phyloP scores from a whole-genome alignment of 2,113 vertebrate genomes.

The Fregata magnificens region DNA sequence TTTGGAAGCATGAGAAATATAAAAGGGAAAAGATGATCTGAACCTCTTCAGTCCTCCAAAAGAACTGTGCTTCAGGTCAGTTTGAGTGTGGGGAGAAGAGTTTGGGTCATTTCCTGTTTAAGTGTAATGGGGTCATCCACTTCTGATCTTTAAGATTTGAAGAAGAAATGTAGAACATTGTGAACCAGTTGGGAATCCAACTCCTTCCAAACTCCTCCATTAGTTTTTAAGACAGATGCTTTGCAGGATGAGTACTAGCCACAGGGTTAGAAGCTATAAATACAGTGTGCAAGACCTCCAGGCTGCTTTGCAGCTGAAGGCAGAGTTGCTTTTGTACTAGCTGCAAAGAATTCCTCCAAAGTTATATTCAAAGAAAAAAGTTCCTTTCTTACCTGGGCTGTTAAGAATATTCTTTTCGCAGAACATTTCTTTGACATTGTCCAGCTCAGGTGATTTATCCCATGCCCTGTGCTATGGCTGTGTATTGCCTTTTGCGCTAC shows the following conservation, averaged over 20 bases:
- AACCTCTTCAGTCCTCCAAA: not conserved
- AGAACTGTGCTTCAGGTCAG: not conserved
- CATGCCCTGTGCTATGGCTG: not conserved
- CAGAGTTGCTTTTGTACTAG: not conserved
- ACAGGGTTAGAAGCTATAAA: constrained; percentile 10
- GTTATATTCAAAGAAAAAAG: not conserved
- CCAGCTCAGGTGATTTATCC: not conserved
- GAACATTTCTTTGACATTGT: not conserved
- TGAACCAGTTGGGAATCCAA: not conserved
- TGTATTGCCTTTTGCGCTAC: not conserved
- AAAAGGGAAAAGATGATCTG: not conserved
- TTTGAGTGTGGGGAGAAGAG: not conserved
- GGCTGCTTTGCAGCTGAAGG: not conserved
- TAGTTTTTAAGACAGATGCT: not conserved
- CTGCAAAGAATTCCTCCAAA: constrained; percentile 24
- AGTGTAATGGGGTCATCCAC: not conserved
- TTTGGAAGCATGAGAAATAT: not conserved
- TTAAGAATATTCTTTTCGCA: not conserved
- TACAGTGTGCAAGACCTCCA: not conserved
- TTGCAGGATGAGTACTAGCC: not conserved
- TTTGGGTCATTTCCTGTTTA: not conserved
- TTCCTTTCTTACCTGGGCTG: not conserved
- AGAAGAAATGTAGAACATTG: not conserved
- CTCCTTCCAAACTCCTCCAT: not conserved
- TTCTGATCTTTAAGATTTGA: not conserved